Conservation (phyloP, 2,797 vertebrate species). For the Epinephelus coioides region DNA sequence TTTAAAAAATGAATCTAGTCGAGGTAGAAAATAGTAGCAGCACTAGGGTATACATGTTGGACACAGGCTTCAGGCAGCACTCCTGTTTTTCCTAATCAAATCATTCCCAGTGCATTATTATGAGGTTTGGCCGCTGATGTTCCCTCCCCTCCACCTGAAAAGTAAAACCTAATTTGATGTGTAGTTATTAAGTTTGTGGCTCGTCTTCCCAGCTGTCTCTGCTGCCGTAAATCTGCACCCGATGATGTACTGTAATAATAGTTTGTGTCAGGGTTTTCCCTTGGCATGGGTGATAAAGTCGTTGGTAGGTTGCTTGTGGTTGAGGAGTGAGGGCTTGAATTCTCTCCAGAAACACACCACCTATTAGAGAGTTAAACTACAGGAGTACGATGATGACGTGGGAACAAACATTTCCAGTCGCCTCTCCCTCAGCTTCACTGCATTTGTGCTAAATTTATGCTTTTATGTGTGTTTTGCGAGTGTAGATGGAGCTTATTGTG, state of each 20-base stretch:
- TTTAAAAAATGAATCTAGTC: conserved; percentile 26
- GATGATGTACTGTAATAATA: conserved; percentile 13
- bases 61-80: background rate
- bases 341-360: background rate
- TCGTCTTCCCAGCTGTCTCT: conserved; percentile 19
- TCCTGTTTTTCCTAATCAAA: conserved; percentile 26
- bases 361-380: background rate
- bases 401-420: too few species aligned
- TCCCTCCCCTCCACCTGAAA: background rate
- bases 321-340: background rate
- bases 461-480: background rate
- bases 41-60: conserved; percentile 10
- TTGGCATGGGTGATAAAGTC: conserved; percentile 2
- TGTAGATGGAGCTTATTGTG: too few species aligned
- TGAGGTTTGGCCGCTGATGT: background rate
- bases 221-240: conserved; percentile 39
- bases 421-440: too few species aligned
- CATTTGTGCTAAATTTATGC: background rate
- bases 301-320: background rate
- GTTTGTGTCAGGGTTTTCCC: conserved; percentile 37
- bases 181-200: conserved; percentile 16
- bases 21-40: background rate
- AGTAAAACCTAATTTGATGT: background rate
- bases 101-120: background rate
- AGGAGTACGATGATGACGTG: background rate